Base-by-base conservation (phyloP, 1,140 invertebrate species). In the Zelostemma sp. region DNA sequence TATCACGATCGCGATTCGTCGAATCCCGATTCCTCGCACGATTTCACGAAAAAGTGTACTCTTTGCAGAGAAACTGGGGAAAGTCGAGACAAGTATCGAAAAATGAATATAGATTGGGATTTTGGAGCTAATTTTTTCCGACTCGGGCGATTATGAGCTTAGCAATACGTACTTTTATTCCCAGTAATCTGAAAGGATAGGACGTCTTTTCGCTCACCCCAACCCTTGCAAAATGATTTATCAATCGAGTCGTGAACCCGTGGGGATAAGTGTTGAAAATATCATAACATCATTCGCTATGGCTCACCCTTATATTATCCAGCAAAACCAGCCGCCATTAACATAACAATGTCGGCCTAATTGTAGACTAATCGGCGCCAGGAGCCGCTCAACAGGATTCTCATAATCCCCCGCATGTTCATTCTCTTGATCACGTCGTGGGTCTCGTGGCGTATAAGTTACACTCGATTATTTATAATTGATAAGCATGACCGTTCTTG, bases 261-360 rank as follows among this genome's bases (percentile, higher is more conserved):
- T 72, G 71, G 68, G 57, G 63, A 68, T 73, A 67, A 72, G 79
- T 82, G 78, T 81, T 81, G 83, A 85, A n/a, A 85, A 85, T 85
- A 85, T 85, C 84, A 82, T 84, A 83, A 84, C 77, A 80, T 80
- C 72, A 78, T 79, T 79, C 74, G 72, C 63, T 53, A 68, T 62
- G 70, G 71, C 75, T 77, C 75, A 81, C 79, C 76, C 80, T 81
- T 79, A 77, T 80, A 80, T 83, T 80, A 81, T 75, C 77, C 72
- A 66, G 60, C 70, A 69, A n/a, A n/a, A 72, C 70, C 66, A 62
- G 62, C 47, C 63, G 57, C 65, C 67, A 83, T 85, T 84, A 85
- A 79, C 83, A 85, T 85, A 79, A 85, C 83, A 85, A 85, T 85
- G 75, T 76, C 71, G 72, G 63, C 69, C 78, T 85, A 85, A 85